These are phyloP conservation scores for Cosmia pyralina DNA, from an alignment of 2,888 invertebrate genomes.

Conservation along the genomic window DNA sequence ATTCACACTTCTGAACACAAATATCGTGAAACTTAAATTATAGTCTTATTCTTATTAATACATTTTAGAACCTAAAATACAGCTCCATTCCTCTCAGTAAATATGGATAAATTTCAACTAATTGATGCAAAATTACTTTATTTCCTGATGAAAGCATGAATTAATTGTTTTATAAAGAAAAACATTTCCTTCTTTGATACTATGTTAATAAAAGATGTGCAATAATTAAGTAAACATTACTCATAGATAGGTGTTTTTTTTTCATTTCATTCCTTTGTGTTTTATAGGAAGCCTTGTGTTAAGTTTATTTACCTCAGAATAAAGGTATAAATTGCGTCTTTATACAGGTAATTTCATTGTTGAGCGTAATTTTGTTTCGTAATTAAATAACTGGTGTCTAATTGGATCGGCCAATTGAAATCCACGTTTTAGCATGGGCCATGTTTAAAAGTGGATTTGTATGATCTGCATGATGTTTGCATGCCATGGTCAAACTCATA, in stretches of 20 bases:
- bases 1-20: too few species aligned
- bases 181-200: neutral
- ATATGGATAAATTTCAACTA: too few species aligned
- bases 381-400: neutral
- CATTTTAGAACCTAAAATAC: neutral
- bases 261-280: constrained; percentile 36
- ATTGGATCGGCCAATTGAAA: too few species aligned
- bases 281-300: constrained; percentile 20
- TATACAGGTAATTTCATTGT: neutral
- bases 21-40: too few species aligned
- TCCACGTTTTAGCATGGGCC: too few species aligned
- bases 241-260: constrained; percentile 22
- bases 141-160: neutral
- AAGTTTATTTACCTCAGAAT: constrained; percentile 43
- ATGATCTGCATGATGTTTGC: neutral
- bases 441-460: neutral
- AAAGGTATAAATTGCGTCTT: neutral
- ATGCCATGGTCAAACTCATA: neutral
- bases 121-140: neutral
- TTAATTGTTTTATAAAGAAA: constrained; percentile 13
- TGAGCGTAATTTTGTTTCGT: neutral
- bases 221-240: constrained; percentile 14
- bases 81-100: neutral
- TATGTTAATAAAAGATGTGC: constrained; percentile 6
- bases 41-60: too few species aligned